Conservation (phyloP, 2,113 vertebrate genomes). For the Zapus hudsonius region DNA sequence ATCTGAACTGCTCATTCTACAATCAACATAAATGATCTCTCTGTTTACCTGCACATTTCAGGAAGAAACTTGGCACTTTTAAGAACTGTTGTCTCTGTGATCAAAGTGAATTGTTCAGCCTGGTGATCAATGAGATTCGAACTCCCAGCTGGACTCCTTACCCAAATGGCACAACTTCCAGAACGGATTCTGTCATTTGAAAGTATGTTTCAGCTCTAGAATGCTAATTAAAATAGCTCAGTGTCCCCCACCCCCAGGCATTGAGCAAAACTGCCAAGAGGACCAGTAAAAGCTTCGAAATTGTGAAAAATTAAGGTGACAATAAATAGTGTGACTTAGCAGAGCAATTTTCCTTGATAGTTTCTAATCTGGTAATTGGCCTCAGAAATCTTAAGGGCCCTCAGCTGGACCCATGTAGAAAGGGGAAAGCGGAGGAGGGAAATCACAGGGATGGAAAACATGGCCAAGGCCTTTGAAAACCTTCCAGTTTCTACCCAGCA, state of each 20-base stretch:
- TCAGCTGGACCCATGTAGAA: constrained; percentile 33
- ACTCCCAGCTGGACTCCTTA: constrained; percentile 80
- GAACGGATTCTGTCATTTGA: constrained; percentile 78
- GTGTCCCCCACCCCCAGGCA: neutral
- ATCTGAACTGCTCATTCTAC: constrained; percentile 80
- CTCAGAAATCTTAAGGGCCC: constrained; percentile 70
- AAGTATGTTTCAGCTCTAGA: constrained; percentile 79
- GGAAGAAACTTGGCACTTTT: constrained; percentile 81
- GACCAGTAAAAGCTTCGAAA: constrained; percentile 59
- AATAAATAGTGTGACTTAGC: constrained; percentile 57
- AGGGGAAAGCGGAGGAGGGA: neutral
- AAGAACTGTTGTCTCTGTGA: constrained; percentile 84
- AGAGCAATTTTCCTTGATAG: constrained; percentile 55
- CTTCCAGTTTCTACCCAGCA: constrained; percentile 10
- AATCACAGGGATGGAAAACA: neutral
- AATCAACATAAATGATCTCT: constrained; percentile 80
- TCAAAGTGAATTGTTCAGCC: constrained; percentile 85
- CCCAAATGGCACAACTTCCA: constrained; percentile 63
- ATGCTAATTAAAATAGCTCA: constrained; percentile 80
- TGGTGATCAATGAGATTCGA: constrained; percentile 83
- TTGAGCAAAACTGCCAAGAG: constrained; percentile 73
- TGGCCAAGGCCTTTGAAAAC: neutral
- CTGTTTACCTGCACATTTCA: constrained; percentile 86
- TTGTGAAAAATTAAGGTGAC: constrained; percentile 76
- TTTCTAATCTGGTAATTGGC: constrained; percentile 72